A percentile compares a stretch with the other conserved stretches of the same genome.
Evolutionary conservation across 1,140 invertebrate genomes (phyloP).

Genomic region (Lerema accius): DNA sequence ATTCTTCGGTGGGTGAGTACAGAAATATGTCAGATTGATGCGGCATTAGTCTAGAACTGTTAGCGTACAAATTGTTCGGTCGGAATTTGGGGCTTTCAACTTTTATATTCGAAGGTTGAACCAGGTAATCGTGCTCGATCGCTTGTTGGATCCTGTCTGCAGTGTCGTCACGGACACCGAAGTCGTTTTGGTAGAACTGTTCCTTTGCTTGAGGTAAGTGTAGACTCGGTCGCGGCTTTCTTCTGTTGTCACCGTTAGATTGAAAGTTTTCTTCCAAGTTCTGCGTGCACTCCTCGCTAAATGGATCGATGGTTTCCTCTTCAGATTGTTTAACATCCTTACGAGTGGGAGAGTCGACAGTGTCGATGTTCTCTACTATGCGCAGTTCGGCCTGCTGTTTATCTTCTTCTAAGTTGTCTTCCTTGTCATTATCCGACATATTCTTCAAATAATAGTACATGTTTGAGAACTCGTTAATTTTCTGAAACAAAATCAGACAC

Average conservation of each 20-base stretch:
- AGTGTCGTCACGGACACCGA: slow-evolving; percentile 56
- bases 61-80: slow-evolving; percentile 76
- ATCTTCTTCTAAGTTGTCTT: slow-evolving; percentile 59
- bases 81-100: slow-evolving; percentile 78
- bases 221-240: slow-evolving; percentile 60
- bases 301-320: slow-evolving; percentile 63
- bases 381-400: slow-evolving; percentile 56
- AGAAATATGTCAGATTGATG: slow-evolving; percentile 71
- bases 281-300: slow-evolving; percentile 78
- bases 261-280: slow-evolving; percentile 71
- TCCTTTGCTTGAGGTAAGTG: slow-evolving; percentile 69
- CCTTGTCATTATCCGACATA: slow-evolving; percentile 84
- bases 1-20: slow-evolving; percentile 76
- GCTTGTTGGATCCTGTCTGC: slow-evolving; percentile 77
- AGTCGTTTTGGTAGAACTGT: slow-evolving; percentile 77
- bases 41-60: slow-evolving; percentile 73
- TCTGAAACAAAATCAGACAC: slow-evolving; percentile 69
- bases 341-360: slow-evolving; percentile 57
- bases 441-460: slow-evolving; percentile 93
- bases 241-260: slow-evolving; percentile 46
- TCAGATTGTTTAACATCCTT: slow-evolving; percentile 36
- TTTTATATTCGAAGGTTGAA: slow-evolving; percentile 84
- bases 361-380: slow-evolving; percentile 67
- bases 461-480: slow-evolving; percentile 91
- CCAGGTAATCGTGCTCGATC: slow-evolving; percentile 83